Conservation (phyloP, 2,888 invertebrate species). For the Gymnosoma rotundatum region DNA sequence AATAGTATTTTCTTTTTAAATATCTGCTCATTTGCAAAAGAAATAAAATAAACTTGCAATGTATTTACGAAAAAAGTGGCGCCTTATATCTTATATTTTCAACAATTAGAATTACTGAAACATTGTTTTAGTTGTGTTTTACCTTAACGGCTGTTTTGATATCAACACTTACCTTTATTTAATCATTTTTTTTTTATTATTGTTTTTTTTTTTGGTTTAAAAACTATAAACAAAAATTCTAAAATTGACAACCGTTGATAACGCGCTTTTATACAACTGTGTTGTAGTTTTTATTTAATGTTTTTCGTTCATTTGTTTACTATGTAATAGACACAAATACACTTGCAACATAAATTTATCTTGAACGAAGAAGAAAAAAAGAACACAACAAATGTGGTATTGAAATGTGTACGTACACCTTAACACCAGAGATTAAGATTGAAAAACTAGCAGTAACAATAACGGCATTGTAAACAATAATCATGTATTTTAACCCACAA, state of each 20-base stretch:
- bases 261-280: constrained; percentile 36
- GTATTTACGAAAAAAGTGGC: constrained; percentile 21
- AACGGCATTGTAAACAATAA: neutral
- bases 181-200: constrained; percentile 4
- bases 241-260: constrained; percentile 51
- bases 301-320: neutral
- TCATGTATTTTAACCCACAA: constrained; percentile 11
- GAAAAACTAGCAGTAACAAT: neutral
- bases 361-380: neutral
- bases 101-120: neutral
- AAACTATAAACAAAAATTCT: constrained; percentile 36
- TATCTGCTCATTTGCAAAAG: too few species aligned
- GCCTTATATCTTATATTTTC: constrained; percentile 9
- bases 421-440: constrained; percentile 14
- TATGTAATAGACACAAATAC: neutral
- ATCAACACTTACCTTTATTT: constrained; percentile 48
- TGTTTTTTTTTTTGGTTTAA: neutral
- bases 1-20: neutral
- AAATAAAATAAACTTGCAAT: too few species aligned
- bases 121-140: neutral
- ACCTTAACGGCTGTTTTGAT: constrained; percentile 28
- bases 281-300: constrained; percentile 37
- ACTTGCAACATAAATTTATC: constrained; percentile 45
- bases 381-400: neutral
- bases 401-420: constrained; percentile 17